These are phyloP conservation scores for Cataglyphis altisquamis DNA, from an alignment of 2,888 invertebrate genomes.

Conservation along the genomic window DNA sequence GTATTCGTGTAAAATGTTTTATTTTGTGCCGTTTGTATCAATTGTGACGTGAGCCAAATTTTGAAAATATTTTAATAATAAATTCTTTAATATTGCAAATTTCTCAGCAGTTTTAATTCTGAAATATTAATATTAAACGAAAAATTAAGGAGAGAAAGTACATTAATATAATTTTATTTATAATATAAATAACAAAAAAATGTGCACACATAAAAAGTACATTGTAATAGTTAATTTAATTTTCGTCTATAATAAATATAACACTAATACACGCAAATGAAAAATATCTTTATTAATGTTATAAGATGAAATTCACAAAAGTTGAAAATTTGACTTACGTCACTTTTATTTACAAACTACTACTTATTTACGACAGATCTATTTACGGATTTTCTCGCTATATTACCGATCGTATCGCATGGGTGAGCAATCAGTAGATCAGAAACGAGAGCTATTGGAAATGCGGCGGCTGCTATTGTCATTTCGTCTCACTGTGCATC, in stretches of 20 bases:
- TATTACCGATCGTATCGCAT: constrained; percentile 34
- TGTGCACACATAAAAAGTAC: not conserved
- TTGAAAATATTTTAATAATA: not conserved
- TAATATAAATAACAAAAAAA: constrained; percentile 5
- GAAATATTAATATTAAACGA: not conserved
- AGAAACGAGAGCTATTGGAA: constrained; percentile 10
- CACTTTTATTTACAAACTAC: not conserved
- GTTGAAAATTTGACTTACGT: not conserved
- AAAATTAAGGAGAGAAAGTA: not conserved
- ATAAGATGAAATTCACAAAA: not conserved
- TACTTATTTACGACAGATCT: not conserved
- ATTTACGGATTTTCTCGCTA: constrained; percentile 29
- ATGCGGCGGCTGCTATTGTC: constrained; percentile 47
- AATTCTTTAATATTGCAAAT: not conserved
- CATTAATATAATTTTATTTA: not conserved
- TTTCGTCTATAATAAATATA: not conserved
- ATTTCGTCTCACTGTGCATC: constrained; percentile 38
- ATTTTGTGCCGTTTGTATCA: not conserved
- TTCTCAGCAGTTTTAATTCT: constrained; percentile 11
- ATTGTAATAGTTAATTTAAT: not conserved
- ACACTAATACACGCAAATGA: not conserved
- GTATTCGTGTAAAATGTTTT: not conserved
- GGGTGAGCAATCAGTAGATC: constrained; percentile 48
- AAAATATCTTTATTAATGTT: not conserved
- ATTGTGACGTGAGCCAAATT: not conserved